phyloP scores from a whole-genome alignment of 2,797 vertebrate genomes.

The Spinibarbus caldwelli region DNA sequence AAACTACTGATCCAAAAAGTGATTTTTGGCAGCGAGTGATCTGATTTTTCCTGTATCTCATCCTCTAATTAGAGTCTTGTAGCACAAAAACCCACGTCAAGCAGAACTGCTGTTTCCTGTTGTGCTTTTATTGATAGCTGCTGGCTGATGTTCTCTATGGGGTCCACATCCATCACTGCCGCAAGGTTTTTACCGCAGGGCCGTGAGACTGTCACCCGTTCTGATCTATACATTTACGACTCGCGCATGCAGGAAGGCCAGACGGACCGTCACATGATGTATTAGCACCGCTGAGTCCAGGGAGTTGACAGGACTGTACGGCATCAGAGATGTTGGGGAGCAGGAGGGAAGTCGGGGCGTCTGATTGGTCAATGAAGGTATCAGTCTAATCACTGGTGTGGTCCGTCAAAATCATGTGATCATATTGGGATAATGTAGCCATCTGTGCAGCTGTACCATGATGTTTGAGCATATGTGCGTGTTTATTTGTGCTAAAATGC shows the following conservation, averaged over 20 bases:
- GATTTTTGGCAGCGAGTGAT: conserved; percentile 19
- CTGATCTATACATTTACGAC: conserved; percentile 53
- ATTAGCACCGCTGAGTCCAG: conserved; percentile 17
- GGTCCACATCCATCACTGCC: conserved; percentile 54
- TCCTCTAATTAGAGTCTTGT: conserved; percentile 47
- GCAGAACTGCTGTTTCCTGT: conserved; percentile 48
- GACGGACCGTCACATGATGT: conserved; percentile 35
- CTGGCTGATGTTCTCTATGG: conserved; percentile 50
- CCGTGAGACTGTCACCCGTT: conserved; percentile 50
- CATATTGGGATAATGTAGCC: conserved; percentile 44
- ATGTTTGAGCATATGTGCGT: conserved; percentile 10
- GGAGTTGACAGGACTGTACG: neutral
- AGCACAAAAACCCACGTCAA: conserved; percentile 16
- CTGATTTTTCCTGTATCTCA: conserved; percentile 39
- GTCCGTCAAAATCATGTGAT: conserved; percentile 44
- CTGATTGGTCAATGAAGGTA: conserved; percentile 34
- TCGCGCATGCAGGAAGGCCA: conserved; percentile 32
- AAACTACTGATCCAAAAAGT: conserved; percentile 7
- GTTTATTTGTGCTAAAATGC: neutral
- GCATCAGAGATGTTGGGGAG: neutral
- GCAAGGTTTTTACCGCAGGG: conserved; percentile 43
- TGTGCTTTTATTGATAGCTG: conserved; percentile 55
- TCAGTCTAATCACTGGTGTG: conserved; percentile 40
- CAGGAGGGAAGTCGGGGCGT: neutral
- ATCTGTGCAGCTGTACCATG: conserved; percentile 45